These are phyloP conservation scores for Dicaeum eximium DNA, from an alignment of 2,113 vertebrate species.

Conservation along the genomic window DNA sequence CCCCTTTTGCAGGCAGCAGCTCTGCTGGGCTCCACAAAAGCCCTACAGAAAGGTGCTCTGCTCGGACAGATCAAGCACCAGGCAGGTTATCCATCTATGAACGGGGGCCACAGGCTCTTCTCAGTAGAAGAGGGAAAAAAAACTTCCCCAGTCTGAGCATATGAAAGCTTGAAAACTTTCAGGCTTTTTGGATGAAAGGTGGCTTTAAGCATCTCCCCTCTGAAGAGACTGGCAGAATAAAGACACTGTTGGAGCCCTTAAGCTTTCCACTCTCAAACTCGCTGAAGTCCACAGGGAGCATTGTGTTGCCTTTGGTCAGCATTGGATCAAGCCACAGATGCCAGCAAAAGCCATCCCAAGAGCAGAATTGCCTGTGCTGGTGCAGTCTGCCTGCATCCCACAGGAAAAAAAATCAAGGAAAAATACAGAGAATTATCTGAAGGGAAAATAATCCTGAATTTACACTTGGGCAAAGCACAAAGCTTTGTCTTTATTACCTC, in stretches of 20 bases:
- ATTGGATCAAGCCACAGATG: neutral
- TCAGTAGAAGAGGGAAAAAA: neutral
- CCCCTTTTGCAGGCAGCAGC: neutral
- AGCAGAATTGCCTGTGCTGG: neutral
- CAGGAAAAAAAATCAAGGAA: neutral
- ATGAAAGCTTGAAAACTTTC: neutral
- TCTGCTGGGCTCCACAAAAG: neutral
- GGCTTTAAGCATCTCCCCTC: neutral
- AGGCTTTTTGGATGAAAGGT: neutral
- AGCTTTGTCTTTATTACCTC: slow-evolving; percentile 1
- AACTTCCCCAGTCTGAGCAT: neutral
- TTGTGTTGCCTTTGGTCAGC: neutral
- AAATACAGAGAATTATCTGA: neutral
- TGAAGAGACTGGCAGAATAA: neutral
- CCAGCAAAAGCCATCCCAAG: neutral
- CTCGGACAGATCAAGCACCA: neutral
- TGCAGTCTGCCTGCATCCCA: neutral
- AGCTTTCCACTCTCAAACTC: neutral
- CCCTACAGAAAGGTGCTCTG: neutral
- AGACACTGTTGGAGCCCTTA: neutral
- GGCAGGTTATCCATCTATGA: neutral
- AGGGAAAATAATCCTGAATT: slow-evolving; percentile 1
- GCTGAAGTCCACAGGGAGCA: neutral
- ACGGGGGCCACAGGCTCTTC: neutral
- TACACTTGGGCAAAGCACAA: neutral